Evolutionary conservation across 2,113 vertebrate species (phyloP), one percentile per base, ranked within the genome.

Genomic region (Chlamydotis undulata): DNA sequence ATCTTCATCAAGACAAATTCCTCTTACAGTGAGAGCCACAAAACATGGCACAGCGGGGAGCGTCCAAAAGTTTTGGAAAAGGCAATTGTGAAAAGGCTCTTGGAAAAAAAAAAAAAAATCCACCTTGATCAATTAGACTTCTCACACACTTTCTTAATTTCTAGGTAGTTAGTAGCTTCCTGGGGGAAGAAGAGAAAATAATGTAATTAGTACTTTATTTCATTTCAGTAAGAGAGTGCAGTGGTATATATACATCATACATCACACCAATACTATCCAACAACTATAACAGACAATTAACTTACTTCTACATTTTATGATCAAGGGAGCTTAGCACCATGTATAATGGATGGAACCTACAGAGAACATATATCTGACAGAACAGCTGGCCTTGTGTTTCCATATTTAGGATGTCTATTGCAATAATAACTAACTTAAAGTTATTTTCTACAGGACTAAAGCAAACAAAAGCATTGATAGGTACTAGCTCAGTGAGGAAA

Each of bases 1-100:
- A 98, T 99, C 99, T 99, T 99, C 99, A 99, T 99, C 98, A 99
- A 99, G 98, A 99, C 98, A 98, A 99, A 99, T 95, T 98, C 97
- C 97, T 94, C 96, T 95, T 97, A 97, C 63, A 77, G 95, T 97
- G 96, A 97, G 94, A 97, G 98, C 98, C 98, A 98, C 96, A 97
- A 95, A 98, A 98, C 98, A 97, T 94, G 98, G 98, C 98, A 98
- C 82, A 89, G 87, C 45, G 31, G 74, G 84, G 83, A 89, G 75
- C 1, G 67, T 94, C 92, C 59, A 55, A 82, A 90, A 87, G 60
- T 25, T 95, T 68, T 90, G 43, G 50, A 94, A 89, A 77, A 95
- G 84, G 59, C 67, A 94, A 13, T 15, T 29, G 35, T 41, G 49
- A 68, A 85, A 93, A 90, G 47, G 59, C 56, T 91, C 63, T 76